Evolutionary conservation across 2,888 invertebrate species (phyloP).

Genomic region (Acleris emargana): DNA sequence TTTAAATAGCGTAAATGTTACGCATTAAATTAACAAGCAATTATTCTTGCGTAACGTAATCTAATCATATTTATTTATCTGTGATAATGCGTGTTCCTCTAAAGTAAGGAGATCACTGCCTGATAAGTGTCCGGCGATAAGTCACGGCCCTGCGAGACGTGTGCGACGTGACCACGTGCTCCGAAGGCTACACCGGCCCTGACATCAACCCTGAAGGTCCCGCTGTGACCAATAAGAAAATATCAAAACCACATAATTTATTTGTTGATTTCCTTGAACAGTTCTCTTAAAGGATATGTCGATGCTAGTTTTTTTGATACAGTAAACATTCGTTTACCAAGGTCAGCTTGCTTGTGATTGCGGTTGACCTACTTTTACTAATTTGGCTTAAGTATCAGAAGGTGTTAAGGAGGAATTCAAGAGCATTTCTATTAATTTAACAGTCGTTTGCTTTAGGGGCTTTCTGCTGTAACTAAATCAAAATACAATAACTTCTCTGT

Average conservation of each 20-base stretch:
- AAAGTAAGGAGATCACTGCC: conserved; percentile 10
- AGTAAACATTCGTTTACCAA: too few relatives aligned
- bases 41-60: not conserved
- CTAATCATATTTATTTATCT: conserved; percentile 8
- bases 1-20: too few relatives aligned
- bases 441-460: too few relatives aligned
- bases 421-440: not conserved
- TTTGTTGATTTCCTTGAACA: too few relatives aligned
- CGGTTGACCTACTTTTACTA: not conserved
- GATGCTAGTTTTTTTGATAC: too few relatives aligned
- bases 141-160: conserved; percentile 24
- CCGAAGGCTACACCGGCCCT: not conserved
- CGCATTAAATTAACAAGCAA: too few relatives aligned
- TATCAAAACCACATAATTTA: too few relatives aligned
- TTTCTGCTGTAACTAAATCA: too few relatives aligned
- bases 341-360: too few relatives aligned
- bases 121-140: conserved; percentile 22
- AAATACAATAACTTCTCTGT: too few relatives aligned
- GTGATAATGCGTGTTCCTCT: conserved; percentile 6
- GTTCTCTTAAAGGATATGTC: too few relatives aligned
- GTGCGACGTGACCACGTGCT: conserved; percentile 18
- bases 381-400: not conserved
- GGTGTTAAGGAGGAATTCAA: not conserved
- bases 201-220: not conserved
- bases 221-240: too few relatives aligned